Evolutionary conservation across 2,797 vertebrate species (phyloP).

Genomic region (Clarias fuscus): DNA sequence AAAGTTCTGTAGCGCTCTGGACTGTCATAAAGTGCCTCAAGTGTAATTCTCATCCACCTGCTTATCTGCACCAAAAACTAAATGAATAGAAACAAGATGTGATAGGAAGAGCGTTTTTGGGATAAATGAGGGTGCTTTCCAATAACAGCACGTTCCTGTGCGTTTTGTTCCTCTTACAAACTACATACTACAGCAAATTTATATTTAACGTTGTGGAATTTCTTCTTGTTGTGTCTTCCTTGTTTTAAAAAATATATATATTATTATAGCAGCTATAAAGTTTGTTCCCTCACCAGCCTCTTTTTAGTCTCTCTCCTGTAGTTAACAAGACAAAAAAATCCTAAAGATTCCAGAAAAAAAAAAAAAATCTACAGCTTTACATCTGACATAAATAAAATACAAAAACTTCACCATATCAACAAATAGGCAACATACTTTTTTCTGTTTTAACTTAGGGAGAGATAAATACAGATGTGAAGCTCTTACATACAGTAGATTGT

Average conservation of each 20-base stretch:
- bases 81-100: not conserved
- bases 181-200: no score
- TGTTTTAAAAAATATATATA: not conserved
- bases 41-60: slow-evolving; percentile 6
- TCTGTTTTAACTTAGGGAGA: not conserved
- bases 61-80: not conserved
- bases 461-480: not conserved
- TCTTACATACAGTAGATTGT: no score
- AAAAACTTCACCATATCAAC: not conserved
- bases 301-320: not conserved
- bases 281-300: not conserved
- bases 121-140: not conserved
- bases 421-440: not conserved
- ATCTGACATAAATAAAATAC: not conserved
- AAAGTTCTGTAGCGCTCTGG: slow-evolving; percentile 9
- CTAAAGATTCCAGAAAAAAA: not conserved
- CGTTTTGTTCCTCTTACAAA: no score
- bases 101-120: not conserved
- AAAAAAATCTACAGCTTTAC: not conserved
- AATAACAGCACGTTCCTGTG: not conserved
- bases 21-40: not conserved
- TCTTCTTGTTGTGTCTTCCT: not conserved
- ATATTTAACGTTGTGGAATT: no score
- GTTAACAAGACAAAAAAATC: not conserved
- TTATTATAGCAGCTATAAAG: no score